A percentile compares a stretch with the other conserved stretches of the same genome.
phyloP scores from a whole-genome alignment of 2,888 invertebrate genomes.

The Himalopsyche anomala region DNA sequence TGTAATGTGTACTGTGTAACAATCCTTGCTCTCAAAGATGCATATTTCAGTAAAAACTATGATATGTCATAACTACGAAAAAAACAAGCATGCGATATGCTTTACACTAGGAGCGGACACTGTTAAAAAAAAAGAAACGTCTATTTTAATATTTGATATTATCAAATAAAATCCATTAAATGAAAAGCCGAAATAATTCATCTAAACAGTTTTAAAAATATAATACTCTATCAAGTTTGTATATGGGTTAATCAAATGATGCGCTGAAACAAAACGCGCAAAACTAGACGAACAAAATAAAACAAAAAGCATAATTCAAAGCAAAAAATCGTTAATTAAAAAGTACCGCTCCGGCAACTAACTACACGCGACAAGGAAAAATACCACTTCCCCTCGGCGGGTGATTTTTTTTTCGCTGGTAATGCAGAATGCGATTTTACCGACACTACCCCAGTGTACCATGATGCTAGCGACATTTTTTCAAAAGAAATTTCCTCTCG shows the following conservation, averaged over 20 bases:
- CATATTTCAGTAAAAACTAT: no score
- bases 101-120: no score
- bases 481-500: conserved; percentile 45
- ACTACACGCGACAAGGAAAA: conserved; percentile 49
- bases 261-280: conserved; percentile 38
- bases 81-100: no score
- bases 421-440: conserved; percentile 40
- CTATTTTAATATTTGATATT: no score
- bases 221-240: not conserved
- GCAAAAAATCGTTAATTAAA: conserved; percentile 45
- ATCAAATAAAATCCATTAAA: no score
- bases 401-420: conserved; percentile 33
- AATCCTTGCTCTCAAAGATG: no score
- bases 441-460: conserved; percentile 36
- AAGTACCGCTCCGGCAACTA: conserved; percentile 24
- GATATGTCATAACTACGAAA: no score
- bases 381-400: conserved; percentile 27
- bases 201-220: not conserved
- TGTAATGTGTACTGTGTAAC: no score
- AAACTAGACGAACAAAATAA: conserved; percentile 18
- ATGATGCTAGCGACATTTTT: conserved; percentile 46
- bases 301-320: conserved; percentile 32
- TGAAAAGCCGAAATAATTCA: no score
- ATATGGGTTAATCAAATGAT: conserved; percentile 4
- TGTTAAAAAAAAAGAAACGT: no score